phyloP scores from a whole-genome alignment of 2,797 vertebrate genomes.

The Pseudopleuronectes americanus region DNA sequence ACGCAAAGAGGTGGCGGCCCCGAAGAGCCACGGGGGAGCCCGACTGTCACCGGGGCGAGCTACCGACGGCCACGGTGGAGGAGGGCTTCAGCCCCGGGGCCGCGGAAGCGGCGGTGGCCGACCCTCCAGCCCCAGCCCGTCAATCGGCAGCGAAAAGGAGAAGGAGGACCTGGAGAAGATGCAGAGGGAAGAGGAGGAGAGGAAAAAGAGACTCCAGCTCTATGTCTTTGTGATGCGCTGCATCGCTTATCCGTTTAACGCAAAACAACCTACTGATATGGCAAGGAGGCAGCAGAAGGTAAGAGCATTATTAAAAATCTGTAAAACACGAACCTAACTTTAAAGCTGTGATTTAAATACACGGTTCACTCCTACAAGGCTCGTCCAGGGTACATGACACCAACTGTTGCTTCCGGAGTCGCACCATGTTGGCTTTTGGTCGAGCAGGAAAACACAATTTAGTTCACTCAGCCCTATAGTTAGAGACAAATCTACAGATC shows the following conservation, averaged over 20 bases:
- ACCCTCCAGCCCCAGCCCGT: slow-evolving; percentile 94
- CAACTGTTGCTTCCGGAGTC: slow-evolving; percentile 70
- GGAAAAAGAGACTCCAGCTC: slow-evolving; percentile 95
- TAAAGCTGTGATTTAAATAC: neutral
- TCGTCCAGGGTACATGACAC: slow-evolving; percentile 1
- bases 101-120: slow-evolving; percentile 80
- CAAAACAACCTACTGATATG: slow-evolving; percentile 98
- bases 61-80: slow-evolving; percentile 77
- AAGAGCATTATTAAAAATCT: slow-evolving; percentile 44
- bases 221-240: slow-evolving; percentile 99
- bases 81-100: slow-evolving; percentile 46
- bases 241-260: slow-evolving; percentile 98
- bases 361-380: neutral
- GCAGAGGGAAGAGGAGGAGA: slow-evolving; percentile 95
- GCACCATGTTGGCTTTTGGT: neutral
- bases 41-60: slow-evolving; percentile 88
- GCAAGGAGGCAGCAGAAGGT: slow-evolving; percentile 98
- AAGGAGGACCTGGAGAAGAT: slow-evolving; percentile 96
- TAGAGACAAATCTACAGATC: neutral
- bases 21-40: slow-evolving; percentile 80
- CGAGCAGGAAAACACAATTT: slow-evolving; percentile 1
- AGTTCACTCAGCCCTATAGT: neutral
- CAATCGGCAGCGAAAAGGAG: slow-evolving; percentile 94
- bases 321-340: neutral
- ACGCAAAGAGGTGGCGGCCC: slow-evolving; percentile 88